Evolutionary conservation across 2,113 vertebrate genomes (phyloP), one percentile per base, ranked within the genome.

Genomic region (Phalacrocorax pelagicus): DNA sequence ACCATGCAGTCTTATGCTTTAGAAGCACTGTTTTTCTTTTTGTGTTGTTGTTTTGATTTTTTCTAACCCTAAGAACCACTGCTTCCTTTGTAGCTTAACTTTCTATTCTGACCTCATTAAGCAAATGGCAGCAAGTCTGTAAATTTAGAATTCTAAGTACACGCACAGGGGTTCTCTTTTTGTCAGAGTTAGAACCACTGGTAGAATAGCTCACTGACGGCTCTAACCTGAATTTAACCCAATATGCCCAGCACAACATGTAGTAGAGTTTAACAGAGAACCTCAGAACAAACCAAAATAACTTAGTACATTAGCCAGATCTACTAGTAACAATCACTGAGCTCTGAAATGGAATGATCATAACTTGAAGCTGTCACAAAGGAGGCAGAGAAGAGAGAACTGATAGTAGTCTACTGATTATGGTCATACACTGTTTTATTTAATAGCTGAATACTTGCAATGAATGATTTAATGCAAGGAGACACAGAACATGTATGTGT

Each of bases 381-480:
- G 69, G n/a, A 91, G 81, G 44, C 67, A 79, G 61, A n/a, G 67
- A 65, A 86, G 85, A 18, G 30, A 42, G 79, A 94, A 52, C 32
- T 79, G 93, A 59, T 85, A 9, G 21, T 66, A 70, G 21, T 46
- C 46, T 49, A 18, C 32, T 70, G 93, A 86, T 81, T 27, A 46
- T 55, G 71, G 73, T 54, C 89, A 66, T 34, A 81, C n/a, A 12
- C 47, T 61, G 32, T 52, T 96, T 90, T 93, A 85, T 79, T 94
- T 44, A 81, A 59, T 90, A 95, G 83, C 75, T 86, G 62, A 94
- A 77, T 52, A 30, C 67, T 79, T 73, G 54, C 91, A 46, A 34
- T 40, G 51, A 75, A 61, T 85, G 96, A 96, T 96, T 94, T 96
- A 94, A 97, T 85, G 81, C 34, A 18, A 87, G 85, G 59, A 89